Conservation (phyloP, 2,888 invertebrate genomes). For the Tridacna gigas region DNA sequence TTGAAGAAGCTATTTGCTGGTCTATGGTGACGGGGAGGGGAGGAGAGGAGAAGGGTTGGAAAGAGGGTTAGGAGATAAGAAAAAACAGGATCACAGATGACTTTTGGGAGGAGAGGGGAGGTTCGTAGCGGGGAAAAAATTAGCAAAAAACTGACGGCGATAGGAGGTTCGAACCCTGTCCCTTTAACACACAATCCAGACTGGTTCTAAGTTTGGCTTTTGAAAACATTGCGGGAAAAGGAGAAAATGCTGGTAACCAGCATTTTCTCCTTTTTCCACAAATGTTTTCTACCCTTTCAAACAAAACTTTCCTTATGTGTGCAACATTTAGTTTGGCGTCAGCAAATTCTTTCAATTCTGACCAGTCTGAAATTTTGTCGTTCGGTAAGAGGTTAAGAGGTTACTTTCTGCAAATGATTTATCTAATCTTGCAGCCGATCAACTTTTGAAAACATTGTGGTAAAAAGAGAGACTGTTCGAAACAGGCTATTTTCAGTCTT, state of each 20-base stretch:
- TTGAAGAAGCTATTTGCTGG: too few species aligned
- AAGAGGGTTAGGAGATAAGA: background rate
- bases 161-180: too few species aligned
- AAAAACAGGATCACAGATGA: background rate
- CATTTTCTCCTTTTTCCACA: background rate
- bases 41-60: background rate
- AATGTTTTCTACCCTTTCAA: background rate
- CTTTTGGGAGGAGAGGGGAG: background rate
- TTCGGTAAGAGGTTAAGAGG: background rate
- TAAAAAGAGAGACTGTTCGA: too few species aligned
- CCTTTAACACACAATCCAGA: too few species aligned
- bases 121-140: background rate
- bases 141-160: background rate
- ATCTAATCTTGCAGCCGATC: too few species aligned
- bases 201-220: background rate
- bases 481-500: too few species aligned
- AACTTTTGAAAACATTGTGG: too few species aligned
- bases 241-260: background rate
- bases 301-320: background rate
- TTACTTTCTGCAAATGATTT: background rate
- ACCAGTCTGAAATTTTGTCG: constrained; percentile 3
- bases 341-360: background rate
- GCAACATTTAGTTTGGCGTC: background rate
- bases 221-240: background rate
- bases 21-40: too few species aligned